phyloP scores from a whole-genome alignment of 2,888 invertebrate species.

The Malacosoma neustria region DNA sequence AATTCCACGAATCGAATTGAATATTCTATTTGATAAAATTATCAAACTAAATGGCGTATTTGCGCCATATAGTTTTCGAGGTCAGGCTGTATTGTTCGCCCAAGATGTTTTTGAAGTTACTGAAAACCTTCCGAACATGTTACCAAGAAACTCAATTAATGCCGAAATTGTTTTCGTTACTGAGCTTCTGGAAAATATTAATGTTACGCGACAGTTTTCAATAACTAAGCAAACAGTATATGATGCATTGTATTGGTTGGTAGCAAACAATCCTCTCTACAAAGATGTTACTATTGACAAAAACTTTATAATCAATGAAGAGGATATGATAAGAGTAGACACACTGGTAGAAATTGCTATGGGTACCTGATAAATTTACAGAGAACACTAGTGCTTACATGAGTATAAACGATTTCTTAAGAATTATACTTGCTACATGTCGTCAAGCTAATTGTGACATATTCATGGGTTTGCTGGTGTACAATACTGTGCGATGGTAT shows the following conservation, averaged over 20 bases:
- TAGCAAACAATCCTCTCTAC: constrained; percentile 4
- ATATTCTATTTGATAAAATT: constrained; percentile 18
- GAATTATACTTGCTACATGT: too few species aligned
- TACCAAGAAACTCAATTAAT: constrained; percentile 5
- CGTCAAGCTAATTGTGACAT: too few species aligned
- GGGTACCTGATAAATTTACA: too few species aligned
- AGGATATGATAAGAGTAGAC: not conserved
- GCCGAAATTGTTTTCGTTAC: constrained; percentile 5
- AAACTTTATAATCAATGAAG: not conserved
- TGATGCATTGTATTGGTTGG: constrained; percentile 4
- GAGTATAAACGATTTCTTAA: too few species aligned
- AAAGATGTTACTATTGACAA: constrained; percentile 1
- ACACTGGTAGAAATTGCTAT: too few species aligned
- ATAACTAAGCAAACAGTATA: constrained; percentile 5
- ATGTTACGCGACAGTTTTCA: constrained; percentile 4
- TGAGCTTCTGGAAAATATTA: constrained; percentile 6
- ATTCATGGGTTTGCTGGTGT: too few species aligned
- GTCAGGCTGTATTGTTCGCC: constrained; percentile 15
- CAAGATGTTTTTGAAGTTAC: constrained; percentile 10
- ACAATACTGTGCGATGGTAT: constrained; percentile 17
- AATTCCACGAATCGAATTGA: constrained; percentile 12
- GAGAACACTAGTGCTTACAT: too few species aligned
- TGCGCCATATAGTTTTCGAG: constrained; percentile 16
- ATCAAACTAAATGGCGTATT: constrained; percentile 13
- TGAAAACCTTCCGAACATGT: constrained; percentile 6